Evolutionary conservation across 2,113 vertebrate genomes (phyloP).

Genomic region (Anhinga rufa): DNA sequence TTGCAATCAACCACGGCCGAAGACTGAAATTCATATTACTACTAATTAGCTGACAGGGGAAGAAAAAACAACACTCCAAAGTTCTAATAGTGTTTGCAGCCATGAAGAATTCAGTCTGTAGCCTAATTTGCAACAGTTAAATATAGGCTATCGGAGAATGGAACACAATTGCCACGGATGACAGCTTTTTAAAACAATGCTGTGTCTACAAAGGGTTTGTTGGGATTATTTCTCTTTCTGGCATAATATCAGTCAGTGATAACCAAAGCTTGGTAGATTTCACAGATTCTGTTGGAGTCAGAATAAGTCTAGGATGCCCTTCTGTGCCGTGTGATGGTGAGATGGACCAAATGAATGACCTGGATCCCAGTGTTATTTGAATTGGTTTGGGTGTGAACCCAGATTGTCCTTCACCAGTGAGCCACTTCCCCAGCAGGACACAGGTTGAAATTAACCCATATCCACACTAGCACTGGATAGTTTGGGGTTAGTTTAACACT

Average conservation of each 20-base stretch:
- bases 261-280: neutral
- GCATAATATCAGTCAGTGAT: neutral
- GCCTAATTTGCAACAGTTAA: slow-evolving; percentile 56
- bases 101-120: slow-evolving; percentile 17
- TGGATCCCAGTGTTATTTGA: neutral
- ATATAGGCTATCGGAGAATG: slow-evolving; percentile 38
- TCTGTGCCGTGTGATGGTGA: neutral
- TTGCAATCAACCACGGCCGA: slow-evolving; percentile 29
- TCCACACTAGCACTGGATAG: neutral
- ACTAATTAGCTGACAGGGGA: slow-evolving; percentile 38
- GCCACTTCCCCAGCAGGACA: neutral
- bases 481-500: neutral
- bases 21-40: slow-evolving; percentile 62
- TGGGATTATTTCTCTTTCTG: slow-evolving; percentile 3
- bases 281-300: neutral
- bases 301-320: neutral
- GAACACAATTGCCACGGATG: neutral
- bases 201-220: slow-evolving; percentile 19
- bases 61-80: neutral
- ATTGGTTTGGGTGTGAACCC: neutral
- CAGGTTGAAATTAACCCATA: neutral
- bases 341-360: neutral
- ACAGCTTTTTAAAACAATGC: slow-evolving; percentile 12
- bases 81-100: slow-evolving; percentile 28
- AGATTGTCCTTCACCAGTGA: neutral